These are phyloP conservation scores for Sylvietta virens DNA, from an alignment of 2,113 vertebrate species.

Conservation along the genomic window DNA sequence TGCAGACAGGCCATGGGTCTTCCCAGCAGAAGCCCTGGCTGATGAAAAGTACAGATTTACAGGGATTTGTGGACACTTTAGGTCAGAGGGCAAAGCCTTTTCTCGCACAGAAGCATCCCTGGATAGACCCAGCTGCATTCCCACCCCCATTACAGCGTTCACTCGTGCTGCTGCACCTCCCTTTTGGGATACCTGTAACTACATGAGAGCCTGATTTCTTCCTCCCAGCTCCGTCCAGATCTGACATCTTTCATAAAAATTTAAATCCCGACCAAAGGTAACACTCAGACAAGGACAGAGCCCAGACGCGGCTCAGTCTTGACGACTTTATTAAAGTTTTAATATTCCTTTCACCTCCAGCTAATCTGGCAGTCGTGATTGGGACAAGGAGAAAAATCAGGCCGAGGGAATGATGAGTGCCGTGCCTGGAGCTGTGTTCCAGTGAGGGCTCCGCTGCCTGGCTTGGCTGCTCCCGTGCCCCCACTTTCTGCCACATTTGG, in stretches of 20 bases:
- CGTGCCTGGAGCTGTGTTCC: background rate
- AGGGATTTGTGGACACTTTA: background rate
- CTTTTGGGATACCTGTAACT: background rate
- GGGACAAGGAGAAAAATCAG: background rate
- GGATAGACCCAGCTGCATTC: background rate
- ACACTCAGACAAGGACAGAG: background rate
- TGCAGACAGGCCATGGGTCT: background rate
- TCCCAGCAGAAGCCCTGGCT: background rate
- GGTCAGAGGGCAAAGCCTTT: background rate
- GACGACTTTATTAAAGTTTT: slow-evolving; percentile 13
- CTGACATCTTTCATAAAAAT: background rate
- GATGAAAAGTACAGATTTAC: background rate
- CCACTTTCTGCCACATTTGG: background rate
- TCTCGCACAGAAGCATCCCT: background rate
- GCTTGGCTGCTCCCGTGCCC: background rate
- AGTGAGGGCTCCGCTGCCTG: background rate
- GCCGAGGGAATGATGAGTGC: background rate
- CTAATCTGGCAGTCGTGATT: background rate
- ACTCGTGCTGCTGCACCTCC: fast-evolving
- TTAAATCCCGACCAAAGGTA: background rate
- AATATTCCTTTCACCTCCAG: slow-evolving; percentile 34
- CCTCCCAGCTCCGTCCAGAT: background rate
- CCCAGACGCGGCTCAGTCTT: background rate
- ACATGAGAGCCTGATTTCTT: background rate
- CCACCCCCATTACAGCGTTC: fast-evolving